These are phyloP conservation scores for Cnemophilus loriae DNA, from an alignment of 2,113 vertebrate genomes.

Conservation along the genomic window DNA sequence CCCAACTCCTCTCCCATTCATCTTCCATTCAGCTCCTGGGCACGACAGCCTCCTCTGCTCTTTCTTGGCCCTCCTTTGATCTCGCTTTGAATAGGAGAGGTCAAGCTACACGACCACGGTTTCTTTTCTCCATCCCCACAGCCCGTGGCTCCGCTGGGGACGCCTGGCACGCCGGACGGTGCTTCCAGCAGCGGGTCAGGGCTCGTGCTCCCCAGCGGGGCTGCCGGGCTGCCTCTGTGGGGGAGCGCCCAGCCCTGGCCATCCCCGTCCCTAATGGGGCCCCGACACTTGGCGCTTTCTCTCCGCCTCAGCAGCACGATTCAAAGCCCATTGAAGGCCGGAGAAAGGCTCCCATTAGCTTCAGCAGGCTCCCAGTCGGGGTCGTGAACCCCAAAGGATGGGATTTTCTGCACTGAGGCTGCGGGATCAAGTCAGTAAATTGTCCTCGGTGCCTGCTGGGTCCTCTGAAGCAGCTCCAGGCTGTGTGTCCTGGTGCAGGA, in stretches of 20 bases:
- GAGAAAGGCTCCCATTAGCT: not conserved
- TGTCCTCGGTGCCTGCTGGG: not conserved
- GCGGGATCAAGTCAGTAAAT: not conserved
- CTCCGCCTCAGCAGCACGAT: not conserved
- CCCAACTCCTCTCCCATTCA: not conserved
- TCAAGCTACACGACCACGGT: not conserved
- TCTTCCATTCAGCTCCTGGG: not conserved
- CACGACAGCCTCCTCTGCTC: not conserved
- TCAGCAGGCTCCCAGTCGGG: not conserved
- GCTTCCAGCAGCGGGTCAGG: not conserved
- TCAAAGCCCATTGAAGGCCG: not conserved
- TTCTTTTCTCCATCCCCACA: not conserved
- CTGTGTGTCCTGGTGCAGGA: not conserved
- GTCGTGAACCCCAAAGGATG: not conserved
- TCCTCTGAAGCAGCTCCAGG: not conserved
- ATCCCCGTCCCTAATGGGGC: not conserved
- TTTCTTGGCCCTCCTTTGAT: constrained; percentile 42
- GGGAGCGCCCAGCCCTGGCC: not conserved
- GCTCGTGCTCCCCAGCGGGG: not conserved
- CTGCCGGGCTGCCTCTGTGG: not conserved
- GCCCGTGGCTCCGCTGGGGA: rapidly evolving
- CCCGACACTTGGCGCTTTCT: rapidly evolving
- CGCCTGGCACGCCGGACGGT: rapidly evolving
- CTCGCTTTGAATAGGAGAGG: constrained; percentile 28
- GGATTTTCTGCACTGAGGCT: not conserved